These are phyloP conservation scores for Drosophila sordidapex DNA, from an alignment of 2,888 invertebrate species.

Conservation along the genomic window DNA sequence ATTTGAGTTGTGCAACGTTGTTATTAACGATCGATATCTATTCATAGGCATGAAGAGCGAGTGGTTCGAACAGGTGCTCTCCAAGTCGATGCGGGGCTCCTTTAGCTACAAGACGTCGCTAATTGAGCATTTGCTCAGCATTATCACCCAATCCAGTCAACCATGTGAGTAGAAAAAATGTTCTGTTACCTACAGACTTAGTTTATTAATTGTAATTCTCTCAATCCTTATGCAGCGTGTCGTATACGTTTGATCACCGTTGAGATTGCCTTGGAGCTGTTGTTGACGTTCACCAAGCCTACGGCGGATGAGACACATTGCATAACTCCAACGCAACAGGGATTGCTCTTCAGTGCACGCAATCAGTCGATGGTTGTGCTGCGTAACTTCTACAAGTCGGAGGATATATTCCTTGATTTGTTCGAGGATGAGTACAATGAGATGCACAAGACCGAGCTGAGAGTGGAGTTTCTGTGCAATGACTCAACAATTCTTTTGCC, in stretches of 20 bases:
- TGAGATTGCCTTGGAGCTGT: constrained; percentile 93
- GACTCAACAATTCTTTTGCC: constrained; percentile 97
- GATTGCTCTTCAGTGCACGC: constrained; percentile 89
- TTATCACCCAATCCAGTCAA: constrained; percentile 94
- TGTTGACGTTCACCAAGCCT: constrained; percentile 88
- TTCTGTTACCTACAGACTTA: neutral
- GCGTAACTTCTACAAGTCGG: constrained; percentile 97
- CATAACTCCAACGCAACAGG: constrained; percentile 85
- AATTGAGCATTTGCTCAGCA: constrained; percentile 92
- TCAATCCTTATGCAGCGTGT: constrained; percentile 87
- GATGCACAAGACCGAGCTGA: constrained; percentile 93
- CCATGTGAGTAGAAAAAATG: constrained; percentile 86
- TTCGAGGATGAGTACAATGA: constrained; percentile 99
- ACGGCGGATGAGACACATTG: constrained; percentile 73
- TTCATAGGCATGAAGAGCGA: constrained; percentile 92
- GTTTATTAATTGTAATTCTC: neutral
- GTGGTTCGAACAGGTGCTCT: constrained; percentile 91
- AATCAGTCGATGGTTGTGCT: constrained; percentile 93
- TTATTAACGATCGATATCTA: constrained; percentile 58
- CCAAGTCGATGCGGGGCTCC: constrained; percentile 86
- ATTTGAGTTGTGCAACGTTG: constrained; percentile 11
- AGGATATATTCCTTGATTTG: constrained; percentile 99
- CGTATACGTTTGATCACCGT: constrained; percentile 96
- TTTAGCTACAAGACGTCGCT: constrained; percentile 92
- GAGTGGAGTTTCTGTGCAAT: constrained; percentile 98